phyloP scores from a whole-genome alignment of 2,113 vertebrate genomes.

The Hepsetus odoe region DNA sequence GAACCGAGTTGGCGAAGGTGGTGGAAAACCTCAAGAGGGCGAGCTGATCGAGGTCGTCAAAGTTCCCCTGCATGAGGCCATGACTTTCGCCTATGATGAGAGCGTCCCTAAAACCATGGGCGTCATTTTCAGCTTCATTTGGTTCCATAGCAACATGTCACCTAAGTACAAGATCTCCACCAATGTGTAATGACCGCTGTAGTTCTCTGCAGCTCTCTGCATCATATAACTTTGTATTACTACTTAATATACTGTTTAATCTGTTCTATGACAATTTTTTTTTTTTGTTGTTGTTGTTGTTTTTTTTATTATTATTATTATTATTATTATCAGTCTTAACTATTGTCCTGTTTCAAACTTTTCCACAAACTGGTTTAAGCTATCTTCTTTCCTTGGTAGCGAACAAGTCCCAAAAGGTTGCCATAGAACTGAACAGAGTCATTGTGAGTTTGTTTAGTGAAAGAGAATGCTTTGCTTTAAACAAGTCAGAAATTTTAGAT shows the following conservation, averaged over 20 bases:
- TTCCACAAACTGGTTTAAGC: conserved; percentile 38
- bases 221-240: conserved; percentile 40
- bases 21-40: conserved; percentile 82
- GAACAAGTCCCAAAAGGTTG: conserved; percentile 6
- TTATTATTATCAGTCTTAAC: conserved; percentile 51
- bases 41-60: conserved; percentile 90
- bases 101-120: conserved; percentile 85
- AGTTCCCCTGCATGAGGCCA: conserved; percentile 85
- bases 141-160: conserved; percentile 88
- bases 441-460: conserved; percentile 51
- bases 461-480: conserved; percentile 48
- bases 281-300: conserved; percentile 48
- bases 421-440: conserved; percentile 35
- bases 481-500: conserved; percentile 27
- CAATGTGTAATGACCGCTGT: conserved; percentile 72
- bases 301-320: conserved; percentile 51
- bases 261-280: conserved; percentile 61
- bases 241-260: conserved; percentile 60
- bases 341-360: conserved; percentile 52
- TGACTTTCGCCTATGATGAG: conserved; percentile 87
- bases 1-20: conserved; percentile 80
- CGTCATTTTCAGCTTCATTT: conserved; percentile 87
- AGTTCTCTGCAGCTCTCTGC: conserved; percentile 25
- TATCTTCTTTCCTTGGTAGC: conserved; percentile 25
- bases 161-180: conserved; percentile 85